These are phyloP conservation scores for Hucho hucho DNA, from an alignment of 2,113 vertebrate species.

Conservation along the genomic window DNA sequence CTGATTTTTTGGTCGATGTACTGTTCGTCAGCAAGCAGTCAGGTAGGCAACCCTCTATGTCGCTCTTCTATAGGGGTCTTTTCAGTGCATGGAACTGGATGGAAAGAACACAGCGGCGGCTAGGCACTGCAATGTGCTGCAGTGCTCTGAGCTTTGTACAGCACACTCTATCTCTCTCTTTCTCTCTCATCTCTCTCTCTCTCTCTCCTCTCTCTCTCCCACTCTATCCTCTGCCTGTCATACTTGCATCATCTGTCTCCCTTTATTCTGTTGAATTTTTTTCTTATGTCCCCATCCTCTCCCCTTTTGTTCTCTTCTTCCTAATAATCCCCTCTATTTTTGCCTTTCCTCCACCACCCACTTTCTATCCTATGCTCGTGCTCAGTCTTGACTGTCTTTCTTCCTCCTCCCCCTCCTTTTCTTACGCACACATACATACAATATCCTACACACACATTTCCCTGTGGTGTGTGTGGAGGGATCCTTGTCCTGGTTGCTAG, in stretches of 20 bases:
- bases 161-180: constrained; percentile 67
- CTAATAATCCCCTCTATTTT: constrained; percentile 13
- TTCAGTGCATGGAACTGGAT: constrained; percentile 68
- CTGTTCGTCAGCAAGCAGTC: constrained; percentile 22
- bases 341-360: constrained; percentile 14
- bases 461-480: constrained; percentile 17
- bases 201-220: not conserved
- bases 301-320: constrained; percentile 15
- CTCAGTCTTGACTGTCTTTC: not conserved
- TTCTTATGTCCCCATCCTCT: constrained; percentile 25
- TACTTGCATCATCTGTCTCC: constrained; percentile 20
- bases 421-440: too few species aligned
- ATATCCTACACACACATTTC: constrained; percentile 15
- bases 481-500: constrained; percentile 2
- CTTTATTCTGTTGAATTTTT: constrained; percentile 30
- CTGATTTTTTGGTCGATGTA: not conserved
- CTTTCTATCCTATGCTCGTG: not conserved
- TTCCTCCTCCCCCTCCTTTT: constrained; percentile 11
- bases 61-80: constrained; percentile 67
- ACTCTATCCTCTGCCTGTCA: constrained; percentile 34
- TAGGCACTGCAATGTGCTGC: constrained; percentile 76
- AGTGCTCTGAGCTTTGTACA: constrained; percentile 55
- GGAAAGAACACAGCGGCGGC: constrained; percentile 64
- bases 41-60: not conserved
- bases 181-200: constrained; percentile 3